Evolutionary conservation across 2,797 vertebrate species (phyloP).

Genomic region (Adelosebastes latens): DNA sequence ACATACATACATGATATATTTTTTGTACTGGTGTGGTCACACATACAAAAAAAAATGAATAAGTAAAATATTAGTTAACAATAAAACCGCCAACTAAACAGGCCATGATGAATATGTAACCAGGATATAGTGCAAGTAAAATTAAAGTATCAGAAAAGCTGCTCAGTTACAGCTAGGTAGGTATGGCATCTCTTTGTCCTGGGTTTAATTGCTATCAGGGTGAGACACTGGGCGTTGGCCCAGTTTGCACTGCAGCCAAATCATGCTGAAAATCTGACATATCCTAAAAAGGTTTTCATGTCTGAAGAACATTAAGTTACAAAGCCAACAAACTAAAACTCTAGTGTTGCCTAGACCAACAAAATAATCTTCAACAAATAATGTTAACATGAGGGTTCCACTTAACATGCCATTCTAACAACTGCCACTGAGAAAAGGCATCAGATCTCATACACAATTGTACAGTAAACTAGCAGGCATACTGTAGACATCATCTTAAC

Average conservation of each 20-base stretch:
- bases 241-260: constrained; percentile 15
- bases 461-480: not conserved
- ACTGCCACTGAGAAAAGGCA: not conserved
- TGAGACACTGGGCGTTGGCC: constrained; percentile 6
- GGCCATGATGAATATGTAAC: not conserved
- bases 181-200: constrained; percentile 1
- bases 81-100: not conserved
- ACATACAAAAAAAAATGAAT: not conserved
- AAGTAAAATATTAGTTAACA: not conserved
- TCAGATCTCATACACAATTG: not conserved
- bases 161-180: not conserved
- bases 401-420: not conserved
- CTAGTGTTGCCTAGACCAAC: not conserved
- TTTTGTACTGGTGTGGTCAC: not conserved
- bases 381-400: not conserved
- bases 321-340: not conserved
- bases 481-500: not conserved
- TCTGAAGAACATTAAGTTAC: not conserved
- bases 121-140: not conserved
- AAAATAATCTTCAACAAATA: not conserved
- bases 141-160: not conserved
- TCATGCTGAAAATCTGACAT: not conserved
- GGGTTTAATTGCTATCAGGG: constrained; percentile 9
- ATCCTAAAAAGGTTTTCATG: not conserved
- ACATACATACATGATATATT: not conserved